Conservation (phyloP, 2,888 invertebrate species). For the Melieria picta region DNA sequence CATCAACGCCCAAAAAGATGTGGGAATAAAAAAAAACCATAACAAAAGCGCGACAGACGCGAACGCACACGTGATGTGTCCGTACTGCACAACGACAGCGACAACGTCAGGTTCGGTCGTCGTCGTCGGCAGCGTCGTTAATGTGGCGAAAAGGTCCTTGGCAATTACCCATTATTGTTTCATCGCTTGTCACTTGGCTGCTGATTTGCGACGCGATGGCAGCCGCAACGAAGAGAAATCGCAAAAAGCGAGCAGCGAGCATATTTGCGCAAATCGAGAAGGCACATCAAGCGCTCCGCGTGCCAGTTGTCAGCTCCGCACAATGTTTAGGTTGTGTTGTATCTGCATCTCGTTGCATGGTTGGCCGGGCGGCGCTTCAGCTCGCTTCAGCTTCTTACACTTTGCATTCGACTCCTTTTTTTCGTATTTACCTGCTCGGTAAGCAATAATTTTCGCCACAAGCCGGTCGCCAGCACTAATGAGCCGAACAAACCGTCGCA, state of each 20-base stretch:
- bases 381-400: no score
- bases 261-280: neutral
- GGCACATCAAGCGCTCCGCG: neutral
- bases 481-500: neutral
- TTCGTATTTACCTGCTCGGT: constrained; percentile 23
- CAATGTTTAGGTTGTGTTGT: constrained; percentile 27
- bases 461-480: neutral
- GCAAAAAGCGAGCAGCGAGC: constrained; percentile 7
- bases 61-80: neutral
- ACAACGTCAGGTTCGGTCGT: neutral
- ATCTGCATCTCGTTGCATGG: constrained; percentile 17
- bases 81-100: neutral
- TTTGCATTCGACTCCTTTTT: neutral
- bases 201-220: constrained; percentile 6
- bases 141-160: constrained; percentile 32
- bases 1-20: neutral
- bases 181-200: constrained; percentile 31
- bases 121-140: neutral
- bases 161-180: constrained; percentile 37
- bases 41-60: neutral
- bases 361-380: no score
- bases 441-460: constrained; percentile 20
- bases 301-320: constrained; percentile 2
- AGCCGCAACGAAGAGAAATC: constrained; percentile 10
- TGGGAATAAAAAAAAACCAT: no score